Percentiles rank a stretch among this genome's conserved stretches.
Evolutionary conservation across 2,113 vertebrate species (phyloP).

Genomic region (Pleuronectes platessa): DNA sequence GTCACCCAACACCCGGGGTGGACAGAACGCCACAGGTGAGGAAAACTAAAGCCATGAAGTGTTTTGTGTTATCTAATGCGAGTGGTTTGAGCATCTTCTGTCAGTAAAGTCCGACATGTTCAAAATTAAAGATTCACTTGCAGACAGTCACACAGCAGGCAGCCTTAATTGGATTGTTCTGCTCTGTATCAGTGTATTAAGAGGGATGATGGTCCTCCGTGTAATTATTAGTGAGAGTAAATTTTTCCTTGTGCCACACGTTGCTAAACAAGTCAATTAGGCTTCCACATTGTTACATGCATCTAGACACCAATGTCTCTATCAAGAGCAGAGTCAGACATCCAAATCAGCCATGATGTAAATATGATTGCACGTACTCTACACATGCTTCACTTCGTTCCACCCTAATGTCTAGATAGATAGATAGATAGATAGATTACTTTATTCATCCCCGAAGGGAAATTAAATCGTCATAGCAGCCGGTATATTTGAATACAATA

Average conservation of each 20-base stretch:
- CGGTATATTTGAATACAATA: too few species aligned
- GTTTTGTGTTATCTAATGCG: background rate
- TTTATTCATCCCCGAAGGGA: too few species aligned
- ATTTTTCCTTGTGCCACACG: background rate
- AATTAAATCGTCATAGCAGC: too few species aligned
- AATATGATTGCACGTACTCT: background rate
- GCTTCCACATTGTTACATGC: background rate
- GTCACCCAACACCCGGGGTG: conserved; percentile 86
- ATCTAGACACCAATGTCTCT: background rate
- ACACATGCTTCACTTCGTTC: background rate
- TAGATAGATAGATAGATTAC: too few species aligned
- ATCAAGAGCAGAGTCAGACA: background rate
- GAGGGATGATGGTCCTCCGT: background rate
- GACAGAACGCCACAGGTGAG: conserved; percentile 90
- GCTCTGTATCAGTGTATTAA: background rate
- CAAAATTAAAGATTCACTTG: background rate
- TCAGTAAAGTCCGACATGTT: background rate
- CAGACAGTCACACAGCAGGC: background rate
- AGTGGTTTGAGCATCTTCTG: background rate
- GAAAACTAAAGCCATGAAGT: background rate
- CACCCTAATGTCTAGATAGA: too few species aligned
- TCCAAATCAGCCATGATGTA: background rate
- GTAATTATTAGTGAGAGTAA: background rate
- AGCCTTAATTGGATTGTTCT: background rate
- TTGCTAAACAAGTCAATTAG: background rate